Evolutionary conservation across 2,113 vertebrate species (phyloP).

Genomic region (Chamaea fasciata): DNA sequence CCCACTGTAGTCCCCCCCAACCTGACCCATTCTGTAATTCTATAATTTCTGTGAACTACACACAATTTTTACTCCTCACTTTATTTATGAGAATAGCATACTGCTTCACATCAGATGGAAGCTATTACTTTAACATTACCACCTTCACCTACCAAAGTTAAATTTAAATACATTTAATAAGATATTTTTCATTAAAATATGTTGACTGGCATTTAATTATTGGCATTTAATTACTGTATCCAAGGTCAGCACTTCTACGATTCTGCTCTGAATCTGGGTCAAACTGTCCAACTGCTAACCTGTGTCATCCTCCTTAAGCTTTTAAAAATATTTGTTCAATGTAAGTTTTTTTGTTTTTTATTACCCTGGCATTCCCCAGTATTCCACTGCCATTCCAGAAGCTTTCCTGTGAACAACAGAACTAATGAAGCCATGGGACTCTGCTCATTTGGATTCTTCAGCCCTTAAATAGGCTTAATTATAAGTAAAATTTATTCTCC

Average conservation of each 20-base stretch:
- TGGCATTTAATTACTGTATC: neutral
- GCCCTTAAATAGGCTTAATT: neutral
- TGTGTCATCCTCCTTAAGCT: neutral
- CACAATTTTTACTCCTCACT: neutral
- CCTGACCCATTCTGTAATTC: neutral
- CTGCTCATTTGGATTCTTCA: neutral
- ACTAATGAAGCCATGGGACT: neutral
- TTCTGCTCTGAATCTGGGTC: neutral
- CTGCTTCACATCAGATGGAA: neutral
- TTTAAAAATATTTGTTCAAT: neutral
- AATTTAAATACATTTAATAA: neutral
- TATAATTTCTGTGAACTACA: neutral
- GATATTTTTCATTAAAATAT: neutral
- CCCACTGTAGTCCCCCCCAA: neutral
- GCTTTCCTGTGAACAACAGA: neutral
- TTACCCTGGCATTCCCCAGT: neutral
- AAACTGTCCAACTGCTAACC: neutral
- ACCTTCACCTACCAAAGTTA: neutral
- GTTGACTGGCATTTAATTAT: neutral
- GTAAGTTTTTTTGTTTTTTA: neutral
- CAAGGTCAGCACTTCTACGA: neutral
- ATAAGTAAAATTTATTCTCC: neutral
- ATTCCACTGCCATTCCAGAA: neutral
- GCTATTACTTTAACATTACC: neutral
- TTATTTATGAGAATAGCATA: neutral